Conservation (phyloP, 2,113 vertebrate genomes). For the Delphinus delphis region DNA sequence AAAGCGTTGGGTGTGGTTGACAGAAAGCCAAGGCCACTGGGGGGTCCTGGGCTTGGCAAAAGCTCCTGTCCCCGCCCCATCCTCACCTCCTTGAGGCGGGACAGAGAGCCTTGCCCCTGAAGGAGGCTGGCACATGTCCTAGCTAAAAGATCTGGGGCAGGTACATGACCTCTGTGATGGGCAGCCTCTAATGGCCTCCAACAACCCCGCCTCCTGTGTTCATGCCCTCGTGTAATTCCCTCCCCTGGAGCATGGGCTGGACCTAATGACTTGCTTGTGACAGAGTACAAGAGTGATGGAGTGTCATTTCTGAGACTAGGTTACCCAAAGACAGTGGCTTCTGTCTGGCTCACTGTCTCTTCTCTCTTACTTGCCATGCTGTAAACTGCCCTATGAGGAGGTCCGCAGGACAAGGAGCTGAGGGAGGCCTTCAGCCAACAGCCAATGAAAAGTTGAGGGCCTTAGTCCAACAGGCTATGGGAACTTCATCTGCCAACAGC, state of each 20-base stretch:
- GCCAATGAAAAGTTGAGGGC: background rate
- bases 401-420: background rate
- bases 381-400: background rate
- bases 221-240: too few species aligned
- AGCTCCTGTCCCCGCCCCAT: accelerated
- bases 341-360: too few species aligned
- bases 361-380: background rate
- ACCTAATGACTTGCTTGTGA: background rate
- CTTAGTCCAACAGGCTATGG: too few species aligned
- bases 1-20: background rate
- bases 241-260: background rate
- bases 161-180: background rate
- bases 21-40: background rate
- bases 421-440: background rate
- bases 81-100: background rate
- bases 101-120: background rate
- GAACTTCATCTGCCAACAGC: background rate
- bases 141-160: background rate
- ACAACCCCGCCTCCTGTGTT: background rate
- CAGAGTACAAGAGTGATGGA: background rate
- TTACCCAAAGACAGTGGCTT: background rate
- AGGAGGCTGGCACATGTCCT: background rate
- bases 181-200: background rate
- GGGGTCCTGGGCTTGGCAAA: background rate
- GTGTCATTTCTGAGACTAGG: background rate